These are phyloP conservation scores for Octonoba sinensis DNA, from an alignment of 2,888 invertebrate species.

Conservation along the genomic window DNA sequence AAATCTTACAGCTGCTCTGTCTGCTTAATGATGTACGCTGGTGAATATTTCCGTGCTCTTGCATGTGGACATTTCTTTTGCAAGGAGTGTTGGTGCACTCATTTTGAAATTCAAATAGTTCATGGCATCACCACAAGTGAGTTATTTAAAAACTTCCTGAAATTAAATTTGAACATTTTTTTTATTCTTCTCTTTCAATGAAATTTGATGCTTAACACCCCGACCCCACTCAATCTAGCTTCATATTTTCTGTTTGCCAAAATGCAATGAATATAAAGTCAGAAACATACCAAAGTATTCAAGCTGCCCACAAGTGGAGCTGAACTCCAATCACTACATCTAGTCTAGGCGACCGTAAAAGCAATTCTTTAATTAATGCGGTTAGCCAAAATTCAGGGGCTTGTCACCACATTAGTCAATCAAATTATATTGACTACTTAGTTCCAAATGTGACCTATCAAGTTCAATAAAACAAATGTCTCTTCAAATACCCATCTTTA, in stretches of 20 bases:
- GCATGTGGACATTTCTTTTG: conserved; percentile 95
- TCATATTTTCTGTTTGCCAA: neutral
- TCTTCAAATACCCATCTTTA: too few species aligned
- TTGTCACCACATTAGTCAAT: too few species aligned
- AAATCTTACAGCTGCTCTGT: conserved; percentile 78
- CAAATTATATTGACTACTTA: too few species aligned
- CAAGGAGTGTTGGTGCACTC: conserved; percentile 94
- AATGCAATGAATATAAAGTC: too few species aligned
- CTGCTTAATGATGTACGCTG: conserved; percentile 79
- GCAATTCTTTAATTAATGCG: too few species aligned
- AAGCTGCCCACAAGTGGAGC: too few species aligned
- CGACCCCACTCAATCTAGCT: neutral
- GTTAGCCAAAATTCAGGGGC: too few species aligned
- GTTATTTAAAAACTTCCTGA: conserved; percentile 5
- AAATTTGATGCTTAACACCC: neutral
- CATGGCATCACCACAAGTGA: conserved; percentile 82
- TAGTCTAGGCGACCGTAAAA: too few species aligned
- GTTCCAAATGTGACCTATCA: too few species aligned
- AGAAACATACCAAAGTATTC: too few species aligned
- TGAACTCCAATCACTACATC: too few species aligned
- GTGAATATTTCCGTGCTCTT: conserved; percentile 83
- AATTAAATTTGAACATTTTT: neutral
- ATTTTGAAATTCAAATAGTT: conserved; percentile 95
- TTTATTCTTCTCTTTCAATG: neutral
- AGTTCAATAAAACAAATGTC: too few species aligned